Conservation (phyloP, 2,113 vertebrate genomes). For the Vidua macroura region DNA sequence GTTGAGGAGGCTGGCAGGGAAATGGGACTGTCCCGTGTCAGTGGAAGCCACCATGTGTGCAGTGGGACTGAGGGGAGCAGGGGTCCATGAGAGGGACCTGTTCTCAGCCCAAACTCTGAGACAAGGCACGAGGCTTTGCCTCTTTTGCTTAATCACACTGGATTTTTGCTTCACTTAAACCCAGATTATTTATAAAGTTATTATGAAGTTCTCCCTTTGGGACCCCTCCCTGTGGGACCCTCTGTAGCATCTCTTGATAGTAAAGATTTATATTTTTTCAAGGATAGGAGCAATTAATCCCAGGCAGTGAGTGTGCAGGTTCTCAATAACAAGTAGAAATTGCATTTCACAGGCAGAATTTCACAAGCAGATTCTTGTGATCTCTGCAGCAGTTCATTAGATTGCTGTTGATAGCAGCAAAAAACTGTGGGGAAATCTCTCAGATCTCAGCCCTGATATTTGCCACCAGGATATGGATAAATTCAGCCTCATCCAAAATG, state of each 20-base stretch:
- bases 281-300: background rate
- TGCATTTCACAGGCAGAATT: background rate
- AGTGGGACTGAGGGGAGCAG: background rate
- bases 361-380: background rate
- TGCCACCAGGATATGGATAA: background rate
- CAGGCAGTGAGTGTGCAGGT: background rate
- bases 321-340: background rate
- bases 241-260: background rate
- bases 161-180: background rate
- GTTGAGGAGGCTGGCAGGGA: background rate
- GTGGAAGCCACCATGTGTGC: background rate
- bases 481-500: background rate
- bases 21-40: rapidly evolving
- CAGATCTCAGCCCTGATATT: background rate
- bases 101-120: background rate
- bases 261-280: background rate
- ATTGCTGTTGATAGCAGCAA: background rate
- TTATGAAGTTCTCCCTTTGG: background rate
- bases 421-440: background rate
- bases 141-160: background rate
- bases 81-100: background rate
- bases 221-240: background rate
- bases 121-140: background rate
- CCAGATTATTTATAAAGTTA: background rate
- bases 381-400: constrained; percentile 4